A percentile compares a stretch with the other conserved stretches of the same genome.
Conservation (phyloP, 2,888 invertebrate species). For the Cantharis lateralis region DNA sequence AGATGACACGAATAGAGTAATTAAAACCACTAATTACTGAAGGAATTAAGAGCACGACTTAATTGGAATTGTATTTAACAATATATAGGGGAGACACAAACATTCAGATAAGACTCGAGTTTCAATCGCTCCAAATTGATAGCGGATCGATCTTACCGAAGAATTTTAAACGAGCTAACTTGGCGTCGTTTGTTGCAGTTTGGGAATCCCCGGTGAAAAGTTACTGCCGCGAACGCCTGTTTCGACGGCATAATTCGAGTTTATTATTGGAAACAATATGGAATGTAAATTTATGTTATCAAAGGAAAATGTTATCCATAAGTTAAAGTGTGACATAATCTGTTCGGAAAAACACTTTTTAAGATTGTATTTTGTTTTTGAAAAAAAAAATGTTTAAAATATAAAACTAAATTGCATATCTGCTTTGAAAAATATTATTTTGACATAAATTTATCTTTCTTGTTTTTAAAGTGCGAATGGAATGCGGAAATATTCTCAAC, state of each 20-base stretch:
- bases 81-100: background rate
- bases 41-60: background rate
- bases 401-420: conserved; percentile 1
- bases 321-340: background rate
- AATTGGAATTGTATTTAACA: background rate
- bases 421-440: conserved; percentile 2
- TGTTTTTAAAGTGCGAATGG: background rate
- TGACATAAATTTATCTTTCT: conserved; percentile 2
- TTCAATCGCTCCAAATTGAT: background rate
- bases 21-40: background rate
- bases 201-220: background rate
- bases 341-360: background rate
- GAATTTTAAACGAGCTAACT: background rate
- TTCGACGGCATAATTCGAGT: background rate
- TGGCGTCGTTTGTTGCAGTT: background rate
- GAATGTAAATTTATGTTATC: background rate
- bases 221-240: background rate
- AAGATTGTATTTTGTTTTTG: background rate
- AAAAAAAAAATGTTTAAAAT: background rate
- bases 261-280: background rate
- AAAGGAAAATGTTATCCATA: background rate
- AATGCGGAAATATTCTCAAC: background rate
- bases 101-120: background rate
- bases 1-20: background rate
- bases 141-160: background rate